Conservation (phyloP, 2,113 vertebrate species). For the Epinephelus fuscoguttatus region DNA sequence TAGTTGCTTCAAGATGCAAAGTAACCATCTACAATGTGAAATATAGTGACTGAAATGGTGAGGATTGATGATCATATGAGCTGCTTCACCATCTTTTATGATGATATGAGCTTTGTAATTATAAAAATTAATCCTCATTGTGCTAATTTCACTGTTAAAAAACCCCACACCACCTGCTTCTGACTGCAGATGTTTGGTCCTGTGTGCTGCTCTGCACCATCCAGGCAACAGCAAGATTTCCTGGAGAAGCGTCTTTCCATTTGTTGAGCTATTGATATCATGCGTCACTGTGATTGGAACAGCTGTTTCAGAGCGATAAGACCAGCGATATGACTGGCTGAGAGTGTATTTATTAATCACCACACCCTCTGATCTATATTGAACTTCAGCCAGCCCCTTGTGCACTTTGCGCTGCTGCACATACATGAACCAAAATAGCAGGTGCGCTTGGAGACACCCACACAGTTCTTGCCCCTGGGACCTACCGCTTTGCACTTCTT, state of each 20-base stretch:
- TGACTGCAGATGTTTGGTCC: background rate
- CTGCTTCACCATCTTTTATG: background rate
- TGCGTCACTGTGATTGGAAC: constrained; percentile 12
- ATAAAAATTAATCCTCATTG: background rate
- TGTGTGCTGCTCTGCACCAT: background rate
- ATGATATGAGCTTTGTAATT: background rate
- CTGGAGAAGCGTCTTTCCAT: background rate
- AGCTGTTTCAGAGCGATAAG: constrained; percentile 13
- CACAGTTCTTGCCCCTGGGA: background rate
- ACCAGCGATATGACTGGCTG: background rate
- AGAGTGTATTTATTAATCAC: background rate
- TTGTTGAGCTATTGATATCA: constrained; percentile 19
- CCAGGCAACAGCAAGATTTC: background rate
- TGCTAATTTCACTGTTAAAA: background rate
- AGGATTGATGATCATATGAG: background rate
- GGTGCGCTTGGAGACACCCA: background rate
- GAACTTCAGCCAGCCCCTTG: background rate
- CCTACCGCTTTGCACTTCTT: background rate
- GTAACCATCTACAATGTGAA: background rate
- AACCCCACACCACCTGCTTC: background rate
- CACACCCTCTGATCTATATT: constrained; percentile 15
- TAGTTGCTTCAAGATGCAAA: background rate
- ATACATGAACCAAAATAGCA: background rate
- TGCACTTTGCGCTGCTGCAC: background rate
- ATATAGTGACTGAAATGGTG: background rate